Evolutionary conservation across 2,888 invertebrate genomes (phyloP).

Genomic region (Autographa pulchrina): DNA sequence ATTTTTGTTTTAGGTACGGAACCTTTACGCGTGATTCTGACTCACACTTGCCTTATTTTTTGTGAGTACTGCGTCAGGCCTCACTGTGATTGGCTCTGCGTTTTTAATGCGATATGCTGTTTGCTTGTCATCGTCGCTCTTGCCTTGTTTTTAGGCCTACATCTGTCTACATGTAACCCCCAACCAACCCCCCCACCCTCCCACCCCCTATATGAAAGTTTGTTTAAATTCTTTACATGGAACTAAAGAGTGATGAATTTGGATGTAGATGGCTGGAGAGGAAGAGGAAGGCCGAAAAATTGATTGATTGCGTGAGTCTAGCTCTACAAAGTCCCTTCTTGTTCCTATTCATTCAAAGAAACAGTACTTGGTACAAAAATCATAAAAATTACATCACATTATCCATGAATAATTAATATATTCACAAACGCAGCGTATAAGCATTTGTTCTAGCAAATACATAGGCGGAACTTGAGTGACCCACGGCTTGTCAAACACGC

Average conservation of each 20-base stretch:
- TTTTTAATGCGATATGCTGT: constrained; percentile 20
- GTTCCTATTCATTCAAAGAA: too few species aligned
- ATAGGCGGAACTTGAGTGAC: constrained; percentile 18
- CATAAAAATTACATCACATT: too few species aligned
- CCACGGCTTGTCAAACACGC: constrained; percentile 25
- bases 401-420: not conserved
- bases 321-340: too few species aligned
- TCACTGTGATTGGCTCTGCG: not conserved
- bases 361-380: too few species aligned
- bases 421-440: not conserved
- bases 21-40: not conserved
- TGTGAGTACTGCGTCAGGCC: constrained; percentile 2
- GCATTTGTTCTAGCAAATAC: constrained; percentile 8
- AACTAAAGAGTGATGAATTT: too few species aligned
- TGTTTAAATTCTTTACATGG: not conserved
- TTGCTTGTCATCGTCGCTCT: not conserved
- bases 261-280: too few species aligned
- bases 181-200: too few species aligned
- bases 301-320: too few species aligned
- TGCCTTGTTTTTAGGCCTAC: not conserved
- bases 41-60: not conserved
- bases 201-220: too few species aligned
- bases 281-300: too few species aligned
- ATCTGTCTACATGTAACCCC: not conserved
- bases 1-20: too few species aligned